phyloP scores from a whole-genome alignment of 2,888 invertebrate species.

The Neocrepidodera transversa region DNA sequence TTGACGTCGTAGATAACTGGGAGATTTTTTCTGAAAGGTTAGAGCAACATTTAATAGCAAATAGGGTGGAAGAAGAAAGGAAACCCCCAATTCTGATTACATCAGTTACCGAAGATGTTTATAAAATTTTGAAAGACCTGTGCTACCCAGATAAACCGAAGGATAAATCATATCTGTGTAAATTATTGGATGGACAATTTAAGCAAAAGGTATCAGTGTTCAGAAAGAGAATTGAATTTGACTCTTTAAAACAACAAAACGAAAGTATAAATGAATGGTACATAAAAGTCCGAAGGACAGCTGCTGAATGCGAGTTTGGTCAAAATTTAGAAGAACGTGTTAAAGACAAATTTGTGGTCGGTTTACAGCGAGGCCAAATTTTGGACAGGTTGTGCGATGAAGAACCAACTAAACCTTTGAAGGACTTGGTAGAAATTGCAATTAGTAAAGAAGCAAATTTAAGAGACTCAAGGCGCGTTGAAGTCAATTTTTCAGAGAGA shows the following conservation, averaged over 20 bases:
- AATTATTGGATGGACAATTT: slow-evolving; percentile 21
- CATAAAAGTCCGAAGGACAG: slow-evolving; percentile 34
- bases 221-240: slow-evolving; percentile 35
- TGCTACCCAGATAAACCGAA: slow-evolving; percentile 32
- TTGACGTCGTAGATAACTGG: not conserved
- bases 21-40: not conserved
- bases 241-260: slow-evolving; percentile 29
- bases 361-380: slow-evolving; percentile 20
- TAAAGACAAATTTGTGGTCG: slow-evolving; percentile 25
- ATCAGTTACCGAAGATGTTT: slow-evolving; percentile 25
- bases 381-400: slow-evolving; percentile 26
- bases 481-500: not conserved
- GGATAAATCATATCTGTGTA: not conserved
- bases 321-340: slow-evolving; percentile 7
- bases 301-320: slow-evolving; percentile 40
- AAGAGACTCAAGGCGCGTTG: slow-evolving; percentile 3
- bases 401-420: not conserved
- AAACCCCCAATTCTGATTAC: slow-evolving; percentile 31
- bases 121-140: slow-evolving; percentile 31
- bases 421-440: slow-evolving; percentile 19
- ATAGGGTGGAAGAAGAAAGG: slow-evolving; percentile 28
- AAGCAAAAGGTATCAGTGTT: slow-evolving; percentile 28
- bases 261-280: slow-evolving; percentile 36
- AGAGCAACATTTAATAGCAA: slow-evolving; percentile 25
- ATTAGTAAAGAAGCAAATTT: slow-evolving; percentile 11